Conservation (phyloP, 2,797 vertebrate genomes). For the Helostoma temminkii region DNA sequence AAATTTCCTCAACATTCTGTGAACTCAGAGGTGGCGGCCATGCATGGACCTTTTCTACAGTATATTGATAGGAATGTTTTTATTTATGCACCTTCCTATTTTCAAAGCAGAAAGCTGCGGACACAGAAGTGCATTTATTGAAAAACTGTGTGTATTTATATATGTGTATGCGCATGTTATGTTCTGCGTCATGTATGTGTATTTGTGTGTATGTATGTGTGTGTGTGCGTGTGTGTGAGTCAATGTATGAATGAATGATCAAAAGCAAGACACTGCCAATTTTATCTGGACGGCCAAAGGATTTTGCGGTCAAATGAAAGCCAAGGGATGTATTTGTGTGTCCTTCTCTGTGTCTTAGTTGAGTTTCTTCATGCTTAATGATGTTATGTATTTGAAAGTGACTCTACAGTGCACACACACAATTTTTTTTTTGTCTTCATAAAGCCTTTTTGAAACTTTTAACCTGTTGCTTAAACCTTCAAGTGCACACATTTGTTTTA, state of each 20-base stretch:
- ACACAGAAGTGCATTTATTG: slow-evolving; percentile 86
- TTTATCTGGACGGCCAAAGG: slow-evolving; percentile 68
- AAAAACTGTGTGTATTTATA: slow-evolving; percentile 72
- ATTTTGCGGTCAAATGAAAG: slow-evolving; percentile 67
- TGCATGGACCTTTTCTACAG: slow-evolving; percentile 79
- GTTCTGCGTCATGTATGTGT: slow-evolving; percentile 66
- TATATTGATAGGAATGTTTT: slow-evolving; percentile 65
- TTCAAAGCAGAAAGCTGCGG: slow-evolving; percentile 72
- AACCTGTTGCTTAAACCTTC: slow-evolving; percentile 43
- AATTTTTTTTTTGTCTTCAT: slow-evolving; percentile 9
- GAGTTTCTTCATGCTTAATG: slow-evolving; percentile 61
- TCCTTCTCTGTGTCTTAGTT: slow-evolving; percentile 55
- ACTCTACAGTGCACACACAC: slow-evolving; percentile 23
- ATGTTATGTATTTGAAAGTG: slow-evolving; percentile 57
- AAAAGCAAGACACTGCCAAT: slow-evolving; percentile 80
- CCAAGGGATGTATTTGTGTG: slow-evolving; percentile 46
- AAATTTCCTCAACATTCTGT: slow-evolving; percentile 37
- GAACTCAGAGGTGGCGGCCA: slow-evolving; percentile 50
- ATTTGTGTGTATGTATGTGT: slow-evolving; percentile 38
- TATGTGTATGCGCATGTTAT: slow-evolving; percentile 81
- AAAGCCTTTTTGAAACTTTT: slow-evolving; percentile 39
- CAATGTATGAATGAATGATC: slow-evolving; percentile 22
- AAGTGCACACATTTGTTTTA: slow-evolving; percentile 40
- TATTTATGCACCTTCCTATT: slow-evolving; percentile 79
- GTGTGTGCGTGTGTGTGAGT: neutral